phyloP scores from a whole-genome alignment of 1,140 invertebrate species.

The Plutomurus gul region DNA sequence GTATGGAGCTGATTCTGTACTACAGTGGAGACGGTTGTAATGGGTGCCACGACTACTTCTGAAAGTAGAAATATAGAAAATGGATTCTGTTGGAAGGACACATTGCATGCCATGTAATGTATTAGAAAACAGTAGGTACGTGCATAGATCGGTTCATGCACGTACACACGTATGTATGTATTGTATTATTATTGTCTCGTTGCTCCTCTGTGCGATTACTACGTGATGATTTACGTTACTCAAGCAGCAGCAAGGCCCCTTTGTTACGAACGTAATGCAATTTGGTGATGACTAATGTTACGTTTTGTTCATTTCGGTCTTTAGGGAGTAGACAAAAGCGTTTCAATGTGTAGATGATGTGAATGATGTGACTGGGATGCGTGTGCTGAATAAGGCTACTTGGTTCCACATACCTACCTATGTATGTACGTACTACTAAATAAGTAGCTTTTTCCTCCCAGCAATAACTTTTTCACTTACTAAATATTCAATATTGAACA shows the following conservation, averaged over 20 bases:
- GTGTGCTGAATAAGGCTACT: conserved; percentile 2
- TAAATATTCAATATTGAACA: not conserved
- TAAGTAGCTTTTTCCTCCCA: not conserved
- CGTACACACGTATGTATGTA: not conserved
- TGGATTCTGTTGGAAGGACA: no score
- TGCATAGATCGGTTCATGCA: no score
- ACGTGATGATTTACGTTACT: conserved; percentile 14
- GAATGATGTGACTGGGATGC: conserved; percentile 9
- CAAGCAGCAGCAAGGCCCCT: not conserved
- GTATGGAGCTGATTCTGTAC: no score
- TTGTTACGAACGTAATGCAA: conserved; percentile 26
- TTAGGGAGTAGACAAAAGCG: conserved; percentile 4
- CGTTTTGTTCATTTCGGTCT: conserved; percentile 19
- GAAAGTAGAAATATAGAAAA: no score
- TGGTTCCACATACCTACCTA: no score
- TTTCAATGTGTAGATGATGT: conserved; percentile 3
- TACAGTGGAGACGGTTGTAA: no score
- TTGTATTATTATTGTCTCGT: not conserved
- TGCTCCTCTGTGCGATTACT: not conserved
- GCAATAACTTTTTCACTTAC: not conserved
- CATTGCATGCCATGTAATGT: no score
- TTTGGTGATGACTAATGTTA: conserved; percentile 39
- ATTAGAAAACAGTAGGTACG: no score
- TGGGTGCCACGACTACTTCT: no score
- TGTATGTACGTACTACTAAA: not conserved